phyloP scores from a whole-genome alignment of 2,797 vertebrate species.

The Lithobates sylvaticus region DNA sequence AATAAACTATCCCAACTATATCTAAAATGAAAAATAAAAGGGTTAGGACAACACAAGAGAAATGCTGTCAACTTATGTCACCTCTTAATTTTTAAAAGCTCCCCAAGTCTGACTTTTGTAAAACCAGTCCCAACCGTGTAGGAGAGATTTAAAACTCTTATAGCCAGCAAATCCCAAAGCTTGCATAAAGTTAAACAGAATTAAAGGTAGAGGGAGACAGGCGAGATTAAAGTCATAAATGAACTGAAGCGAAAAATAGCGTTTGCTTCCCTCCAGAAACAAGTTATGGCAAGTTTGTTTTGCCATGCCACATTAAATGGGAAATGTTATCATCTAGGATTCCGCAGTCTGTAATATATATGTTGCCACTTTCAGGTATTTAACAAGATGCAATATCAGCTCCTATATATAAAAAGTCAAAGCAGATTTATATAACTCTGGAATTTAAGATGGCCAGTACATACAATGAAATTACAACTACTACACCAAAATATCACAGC shows the following conservation, averaged over 20 bases:
- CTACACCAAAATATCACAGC: neutral
- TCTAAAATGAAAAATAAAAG: too few species aligned
- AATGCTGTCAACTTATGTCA: neutral
- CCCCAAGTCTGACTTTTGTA: conserved; percentile 14
- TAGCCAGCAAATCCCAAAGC: conserved; percentile 24
- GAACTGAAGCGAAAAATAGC: conserved; percentile 49
- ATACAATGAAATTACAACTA: conserved; percentile 7
- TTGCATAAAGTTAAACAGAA: conserved; percentile 43
- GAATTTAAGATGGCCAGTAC: neutral
- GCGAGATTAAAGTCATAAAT: conserved; percentile 45
- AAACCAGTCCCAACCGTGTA: conserved; percentile 10
- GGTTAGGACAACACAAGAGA: too few species aligned
- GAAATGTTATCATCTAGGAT: conserved; percentile 14
- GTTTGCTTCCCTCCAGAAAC: conserved; percentile 41
- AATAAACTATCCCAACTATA: too few species aligned
- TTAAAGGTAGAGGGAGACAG: conserved; percentile 30
- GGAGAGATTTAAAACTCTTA: conserved; percentile 28
- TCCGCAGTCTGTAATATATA: conserved; percentile 21
- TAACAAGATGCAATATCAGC: conserved; percentile 27
- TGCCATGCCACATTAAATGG: conserved; percentile 31
- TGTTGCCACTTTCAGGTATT: conserved; percentile 17
- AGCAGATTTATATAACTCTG: neutral
- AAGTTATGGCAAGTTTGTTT: conserved; percentile 33
- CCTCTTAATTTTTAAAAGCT: conserved; percentile 10
- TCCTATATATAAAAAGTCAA: neutral